Evolutionary conservation across 1,140 invertebrate species (phyloP).

Genomic region (Cryptotermes secundus): DNA sequence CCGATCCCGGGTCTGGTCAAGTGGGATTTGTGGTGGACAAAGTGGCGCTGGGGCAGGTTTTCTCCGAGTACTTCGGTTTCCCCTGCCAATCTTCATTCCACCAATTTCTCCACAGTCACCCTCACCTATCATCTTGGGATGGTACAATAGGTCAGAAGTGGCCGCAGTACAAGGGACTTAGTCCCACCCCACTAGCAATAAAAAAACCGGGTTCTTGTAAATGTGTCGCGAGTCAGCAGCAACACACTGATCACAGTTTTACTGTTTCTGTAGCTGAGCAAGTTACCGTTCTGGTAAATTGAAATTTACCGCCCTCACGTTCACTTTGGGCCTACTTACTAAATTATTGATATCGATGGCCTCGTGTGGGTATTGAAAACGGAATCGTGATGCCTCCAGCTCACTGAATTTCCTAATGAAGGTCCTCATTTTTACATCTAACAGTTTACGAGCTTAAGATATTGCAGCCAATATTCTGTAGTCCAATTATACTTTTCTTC

Average conservation of each 20-base stretch:
- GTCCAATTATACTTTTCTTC: slow-evolving; percentile 13
- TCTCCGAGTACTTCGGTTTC: too few relatives aligned
- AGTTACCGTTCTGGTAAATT: background rate
- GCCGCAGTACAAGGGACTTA: too few relatives aligned
- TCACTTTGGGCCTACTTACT: background rate
- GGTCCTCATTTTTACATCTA: background rate
- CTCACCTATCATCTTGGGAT: too few relatives aligned
- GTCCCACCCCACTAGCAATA: too few relatives aligned
- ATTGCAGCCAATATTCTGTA: background rate
- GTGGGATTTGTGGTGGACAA: too few relatives aligned
- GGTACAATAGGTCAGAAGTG: too few relatives aligned
- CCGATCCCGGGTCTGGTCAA: too few relatives aligned
- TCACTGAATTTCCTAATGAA: slow-evolving; percentile 19
- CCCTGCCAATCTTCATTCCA: too few relatives aligned
- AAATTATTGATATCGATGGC: background rate
- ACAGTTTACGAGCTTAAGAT: background rate
- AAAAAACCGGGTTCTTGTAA: too few relatives aligned
- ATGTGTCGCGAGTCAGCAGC: too few relatives aligned
- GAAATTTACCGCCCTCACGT: background rate
- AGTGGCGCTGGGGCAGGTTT: too few relatives aligned
- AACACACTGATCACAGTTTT: background rate
- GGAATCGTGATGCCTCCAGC: background rate
- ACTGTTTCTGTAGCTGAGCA: background rate
- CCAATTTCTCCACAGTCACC: too few relatives aligned
- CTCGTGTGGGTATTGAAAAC: background rate